Evolutionary conservation across 2,888 invertebrate genomes (phyloP).

Genomic region (Harpagoxenus sublaevis): DNA sequence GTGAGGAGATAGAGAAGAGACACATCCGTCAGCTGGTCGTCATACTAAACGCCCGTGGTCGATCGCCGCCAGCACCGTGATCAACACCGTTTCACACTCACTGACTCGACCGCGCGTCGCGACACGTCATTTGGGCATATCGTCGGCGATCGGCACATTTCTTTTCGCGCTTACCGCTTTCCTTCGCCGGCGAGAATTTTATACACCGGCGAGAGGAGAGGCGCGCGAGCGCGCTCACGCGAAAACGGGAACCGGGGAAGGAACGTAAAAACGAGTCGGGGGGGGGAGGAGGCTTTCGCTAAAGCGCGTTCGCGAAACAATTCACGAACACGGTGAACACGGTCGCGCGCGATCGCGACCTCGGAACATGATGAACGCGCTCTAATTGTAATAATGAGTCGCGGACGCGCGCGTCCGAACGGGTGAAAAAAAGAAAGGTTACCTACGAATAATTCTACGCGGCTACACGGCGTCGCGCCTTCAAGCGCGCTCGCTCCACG

Average conservation of each 20-base stretch:
- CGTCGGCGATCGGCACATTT: slow-evolving; percentile 38
- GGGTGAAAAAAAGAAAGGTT: slow-evolving; percentile 50
- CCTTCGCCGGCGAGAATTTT: not conserved
- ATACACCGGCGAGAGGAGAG: not conserved
- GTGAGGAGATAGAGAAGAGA: slow-evolving; percentile 66
- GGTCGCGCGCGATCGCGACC: not conserved
- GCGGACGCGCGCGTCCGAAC: slow-evolving; percentile 28
- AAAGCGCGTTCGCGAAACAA: slow-evolving; percentile 4
- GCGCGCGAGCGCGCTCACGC: not conserved
- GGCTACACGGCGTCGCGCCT: slow-evolving; percentile 80
- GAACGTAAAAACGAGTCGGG: not conserved
- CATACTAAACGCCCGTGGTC: slow-evolving; percentile 67
- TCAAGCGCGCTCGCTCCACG: slow-evolving; percentile 81
- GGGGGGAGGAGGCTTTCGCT: not conserved
- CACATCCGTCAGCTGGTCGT: slow-evolving; percentile 83
- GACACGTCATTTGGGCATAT: slow-evolving; percentile 47
- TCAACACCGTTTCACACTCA: slow-evolving; percentile 68
- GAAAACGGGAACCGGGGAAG: not conserved
- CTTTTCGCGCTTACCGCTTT: not conserved
- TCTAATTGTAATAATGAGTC: not conserved
- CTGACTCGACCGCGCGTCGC: slow-evolving; percentile 58
- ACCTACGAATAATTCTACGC: slow-evolving; percentile 75
- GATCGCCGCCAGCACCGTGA: slow-evolving; percentile 49
- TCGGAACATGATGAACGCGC: not conserved
- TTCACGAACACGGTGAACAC: not conserved